Evolutionary conservation across 2,113 vertebrate species (phyloP), one percentile per base, ranked within the genome.

Genomic region (Cyprinus carpio): DNA sequence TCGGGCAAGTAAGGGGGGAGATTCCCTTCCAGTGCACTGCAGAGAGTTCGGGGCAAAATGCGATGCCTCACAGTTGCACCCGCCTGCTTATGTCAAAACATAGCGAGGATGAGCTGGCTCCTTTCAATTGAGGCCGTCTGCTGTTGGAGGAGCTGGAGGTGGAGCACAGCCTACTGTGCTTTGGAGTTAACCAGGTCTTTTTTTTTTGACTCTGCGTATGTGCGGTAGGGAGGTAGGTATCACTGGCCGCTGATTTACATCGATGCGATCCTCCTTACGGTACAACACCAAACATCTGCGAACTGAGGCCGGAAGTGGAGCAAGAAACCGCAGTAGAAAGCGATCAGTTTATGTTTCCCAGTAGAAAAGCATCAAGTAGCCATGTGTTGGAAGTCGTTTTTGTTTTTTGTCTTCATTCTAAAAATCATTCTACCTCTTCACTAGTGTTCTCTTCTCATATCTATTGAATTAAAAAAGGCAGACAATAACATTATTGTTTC

Each of bases 121-220:
- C n/a, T n/a, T n/a, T 99, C 97, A 99, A 95, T 99, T 99, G 92
- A 98, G 99, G 93, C 97, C 96, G 93, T 93, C 98, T 99, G 96
- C 97, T 99, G 94, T 97, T 98, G 92, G 97, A 98, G 74, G 97
- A 97, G 92, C 96, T 97, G 84, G 98, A 99, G 62, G 97, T 98
- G 77, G 98, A 99, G 49, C 49, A 97, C 89, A 0, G 97, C 97
- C 89, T n/a, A n/a, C n/a, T n/a, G 94, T 97, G 88, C 95, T n/a
- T n/a, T 96, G 46, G 96, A 94, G 86, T 96, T 96, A 91, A 99
- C 97, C n/a, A n/a, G n/a, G n/a, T n/a, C n/a, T n/a, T n/a, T n/a
- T n/a, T n/a, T n/a, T n/a, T n/a, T n/a, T 0, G 98, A 99, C 91
- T 99, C n/a, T 99, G 85, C 98, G 97, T 92, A 99, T 99, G 93